Evolutionary conservation across 64 coral and sea anemone genomes (phyloP).

Genomic region (Cladopsammia gracilis): DNA sequence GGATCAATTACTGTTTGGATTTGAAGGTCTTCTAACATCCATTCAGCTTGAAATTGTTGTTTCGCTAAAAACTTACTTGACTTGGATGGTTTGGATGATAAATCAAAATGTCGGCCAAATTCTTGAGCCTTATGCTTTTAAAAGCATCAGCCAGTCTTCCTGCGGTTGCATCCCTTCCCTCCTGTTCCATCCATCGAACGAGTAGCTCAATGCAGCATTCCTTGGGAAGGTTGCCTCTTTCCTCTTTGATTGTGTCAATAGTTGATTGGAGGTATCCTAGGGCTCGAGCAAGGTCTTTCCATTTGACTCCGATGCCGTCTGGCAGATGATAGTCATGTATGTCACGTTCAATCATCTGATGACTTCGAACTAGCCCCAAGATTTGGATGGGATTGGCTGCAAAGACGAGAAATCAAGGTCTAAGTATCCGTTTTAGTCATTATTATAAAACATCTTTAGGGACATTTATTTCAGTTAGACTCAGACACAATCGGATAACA

Average conservation of each 20-base stretch:
- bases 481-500: too few relatives aligned
- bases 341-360: not conserved
- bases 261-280: not conserved
- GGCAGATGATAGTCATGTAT: not conserved
- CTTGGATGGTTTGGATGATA: not conserved
- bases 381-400: not conserved
- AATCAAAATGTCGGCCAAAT: slow-evolving; percentile 8
- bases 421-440: too few relatives aligned
- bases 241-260: not conserved
- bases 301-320: not conserved
- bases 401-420: not conserved
- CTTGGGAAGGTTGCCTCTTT: not conserved
- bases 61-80: not conserved
- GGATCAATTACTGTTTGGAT: too few relatives aligned
- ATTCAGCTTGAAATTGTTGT: too few relatives aligned
- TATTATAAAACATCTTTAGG: too few relatives aligned
- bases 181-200: not conserved
- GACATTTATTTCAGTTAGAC: too few relatives aligned
- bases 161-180: slow-evolving; percentile 7
- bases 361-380: not conserved
- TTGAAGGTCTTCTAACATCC: too few relatives aligned
- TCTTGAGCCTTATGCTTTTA: not conserved
- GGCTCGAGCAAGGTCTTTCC: slow-evolving; percentile 9
- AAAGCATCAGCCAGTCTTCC: not conserved
- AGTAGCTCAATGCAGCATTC: slow-evolving; percentile 18